phyloP scores from a whole-genome alignment of 1,140 invertebrate species.

The Trachymyrmex septentrionalis region DNA sequence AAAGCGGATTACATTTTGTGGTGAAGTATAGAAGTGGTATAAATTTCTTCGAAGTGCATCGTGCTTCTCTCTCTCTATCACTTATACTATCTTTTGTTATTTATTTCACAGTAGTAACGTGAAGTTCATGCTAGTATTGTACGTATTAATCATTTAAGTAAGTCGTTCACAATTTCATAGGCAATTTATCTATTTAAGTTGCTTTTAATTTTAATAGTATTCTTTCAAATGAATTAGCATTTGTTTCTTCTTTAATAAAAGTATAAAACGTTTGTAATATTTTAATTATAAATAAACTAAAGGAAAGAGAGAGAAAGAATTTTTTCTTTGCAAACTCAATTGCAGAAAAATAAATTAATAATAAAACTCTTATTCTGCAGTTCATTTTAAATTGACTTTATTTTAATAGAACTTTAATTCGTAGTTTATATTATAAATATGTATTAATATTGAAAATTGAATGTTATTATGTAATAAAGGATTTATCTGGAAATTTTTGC shows the following conservation, averaged over 20 bases:
- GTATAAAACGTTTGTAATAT: not conserved
- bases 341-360: not conserved
- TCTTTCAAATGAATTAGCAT: not conserved
- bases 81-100: slow-evolving; percentile 11
- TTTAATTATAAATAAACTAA: not conserved
- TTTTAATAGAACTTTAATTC: slow-evolving; percentile 6
- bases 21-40: not conserved
- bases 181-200: not conserved
- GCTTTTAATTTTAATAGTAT: not conserved
- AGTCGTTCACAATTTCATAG: not conserved
- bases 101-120: not conserved
- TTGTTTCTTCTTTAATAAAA: not conserved
- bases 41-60: slow-evolving; percentile 9
- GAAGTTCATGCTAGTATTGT: not conserved
- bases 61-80: too few relatives aligned
- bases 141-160: not conserved
- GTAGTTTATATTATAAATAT: not conserved
- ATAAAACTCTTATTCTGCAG: not conserved
- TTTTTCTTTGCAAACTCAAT: not conserved
- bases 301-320: not conserved
- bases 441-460: not conserved
- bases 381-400: slow-evolving; percentile 7
- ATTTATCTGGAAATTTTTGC: not conserved
- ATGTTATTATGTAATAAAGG: not conserved
- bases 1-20: not conserved